A percentile compares a stretch with the other conserved stretches of the same genome.
Conservation (phyloP, 2,888 invertebrate species). For the Coelinius sp. region DNA sequence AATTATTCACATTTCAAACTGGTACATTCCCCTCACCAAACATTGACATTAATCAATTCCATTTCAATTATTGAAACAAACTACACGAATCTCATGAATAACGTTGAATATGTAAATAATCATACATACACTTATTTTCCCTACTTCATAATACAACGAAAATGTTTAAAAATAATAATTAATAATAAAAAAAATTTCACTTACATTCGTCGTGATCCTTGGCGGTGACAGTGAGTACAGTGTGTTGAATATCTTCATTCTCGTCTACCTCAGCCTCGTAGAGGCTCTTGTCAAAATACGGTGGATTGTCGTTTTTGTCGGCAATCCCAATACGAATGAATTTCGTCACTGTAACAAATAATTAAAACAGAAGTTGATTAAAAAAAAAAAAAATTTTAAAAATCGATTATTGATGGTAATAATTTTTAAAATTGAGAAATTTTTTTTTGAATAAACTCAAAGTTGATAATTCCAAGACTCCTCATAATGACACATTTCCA, state of each 20-base stretch:
- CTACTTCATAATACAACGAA: background rate
- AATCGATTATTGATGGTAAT: too few relatives aligned
- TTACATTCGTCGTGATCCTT: constrained; percentile 99
- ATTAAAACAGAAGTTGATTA: constrained; percentile 22
- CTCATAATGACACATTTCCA: background rate
- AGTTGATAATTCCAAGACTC: background rate
- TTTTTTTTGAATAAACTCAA: background rate
- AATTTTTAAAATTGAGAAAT: too few relatives aligned
- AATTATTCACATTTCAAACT: background rate
- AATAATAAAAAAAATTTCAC: constrained; percentile 73
- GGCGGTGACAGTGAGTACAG: constrained; percentile 97
- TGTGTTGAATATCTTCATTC: constrained; percentile 97
- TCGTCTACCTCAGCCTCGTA: constrained; percentile 98
- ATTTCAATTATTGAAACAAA: background rate
- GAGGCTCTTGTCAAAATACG: constrained; percentile 96
- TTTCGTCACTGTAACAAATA: constrained; percentile 89
- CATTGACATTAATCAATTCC: constrained; percentile 8
- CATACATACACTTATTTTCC: background rate
- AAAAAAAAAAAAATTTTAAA: background rate
- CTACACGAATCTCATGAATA: background rate
- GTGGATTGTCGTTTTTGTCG: constrained; percentile 99
- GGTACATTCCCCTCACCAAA: background rate
- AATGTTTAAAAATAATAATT: constrained; percentile 29
- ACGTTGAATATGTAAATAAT: background rate
- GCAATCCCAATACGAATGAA: constrained; percentile 98